Evolutionary conservation across 92 coral and sea anemone species (phyloP), one percentile per base, ranked within the genome.

Genomic region (Galaxea fascicularis): DNA sequence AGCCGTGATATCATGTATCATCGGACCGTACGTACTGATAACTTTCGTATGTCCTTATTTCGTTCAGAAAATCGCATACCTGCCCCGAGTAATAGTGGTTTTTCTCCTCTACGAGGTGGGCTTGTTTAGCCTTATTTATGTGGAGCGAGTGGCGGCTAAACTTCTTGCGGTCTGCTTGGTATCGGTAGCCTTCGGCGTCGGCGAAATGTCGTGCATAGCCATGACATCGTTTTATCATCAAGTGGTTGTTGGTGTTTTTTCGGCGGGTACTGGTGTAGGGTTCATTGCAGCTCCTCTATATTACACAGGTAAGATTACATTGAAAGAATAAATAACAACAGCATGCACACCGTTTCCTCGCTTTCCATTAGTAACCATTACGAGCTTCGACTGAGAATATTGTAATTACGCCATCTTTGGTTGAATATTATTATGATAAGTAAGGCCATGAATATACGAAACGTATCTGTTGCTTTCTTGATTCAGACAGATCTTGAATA

Each of bases 201-300:
- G 92, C 52, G 92, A 89, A 24, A 70, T 89, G 78, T 89, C 92
- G 27, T 35, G 86, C 39, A 89, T 83, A 17, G 89, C 92, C 39
- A 83, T 89, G 89, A 89, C 85, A 29, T 89, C 89, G 25, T 77
- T 76, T 17, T 89, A 89, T 18, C 84, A 78, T 9, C 80, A 77
- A 30, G 81, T 71, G 20, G 79, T 63, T 47, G 92, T 84, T 2
- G 78, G 89, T n/a, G 76, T 82, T 0, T 89, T 83, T 31, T 89
- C 92, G 0, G 92, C 89, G 0, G 89, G 92, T 4, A 89, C 92
- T 16, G 92, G 92, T 4, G 92, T 56, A 12, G 92, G 92, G n/a
- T 69, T 89, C 52, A 83, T 86, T 4, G 74, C 74, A 9, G 92
- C 92, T 16, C 92, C 92, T 22, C 70, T 89, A 0, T 89, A 89